These are phyloP conservation scores for Cyphomyrmex costatus DNA, from an alignment of 1,140 invertebrate genomes.

Conservation along the genomic window DNA sequence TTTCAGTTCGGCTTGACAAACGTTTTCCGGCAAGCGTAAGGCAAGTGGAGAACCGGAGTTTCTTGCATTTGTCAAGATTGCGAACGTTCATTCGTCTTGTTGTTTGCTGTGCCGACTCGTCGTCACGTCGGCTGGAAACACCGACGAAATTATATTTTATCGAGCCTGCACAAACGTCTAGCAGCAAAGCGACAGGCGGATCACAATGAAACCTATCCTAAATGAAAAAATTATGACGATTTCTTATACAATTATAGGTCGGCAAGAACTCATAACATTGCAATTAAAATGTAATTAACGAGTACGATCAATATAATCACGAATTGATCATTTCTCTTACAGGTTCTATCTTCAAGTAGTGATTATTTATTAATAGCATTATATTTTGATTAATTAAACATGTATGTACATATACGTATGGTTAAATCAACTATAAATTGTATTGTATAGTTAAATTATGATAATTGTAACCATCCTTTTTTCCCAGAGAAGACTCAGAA, in stretches of 20 bases:
- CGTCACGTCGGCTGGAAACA: constrained; percentile 71
- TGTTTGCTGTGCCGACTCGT: constrained; percentile 66
- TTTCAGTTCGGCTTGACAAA: constrained; percentile 69
- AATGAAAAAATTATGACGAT: not conserved
- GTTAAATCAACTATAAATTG: too few relatives aligned
- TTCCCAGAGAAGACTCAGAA: too few relatives aligned
- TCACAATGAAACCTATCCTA: constrained; percentile 14
- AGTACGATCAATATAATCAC: not conserved
- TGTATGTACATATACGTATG: too few relatives aligned
- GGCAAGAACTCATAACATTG: not conserved
- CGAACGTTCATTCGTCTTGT: constrained; percentile 73
- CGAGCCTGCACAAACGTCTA: constrained; percentile 40
- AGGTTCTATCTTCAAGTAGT: not conserved
- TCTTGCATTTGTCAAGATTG: constrained; percentile 76
- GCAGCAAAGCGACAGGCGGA: not conserved
- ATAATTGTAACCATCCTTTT: too few relatives aligned
- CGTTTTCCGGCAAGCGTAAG: constrained; percentile 66
- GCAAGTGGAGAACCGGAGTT: constrained; percentile 55
- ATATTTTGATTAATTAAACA: too few relatives aligned
- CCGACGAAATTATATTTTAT: constrained; percentile 63
- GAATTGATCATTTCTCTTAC: not conserved
- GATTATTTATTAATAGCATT: too few relatives aligned
- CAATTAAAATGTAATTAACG: too few relatives aligned
- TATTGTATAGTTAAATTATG: too few relatives aligned
- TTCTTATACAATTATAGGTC: not conserved